Evolutionary conservation across 2,797 vertebrate genomes (phyloP), one percentile per base, ranked within the genome.

Genomic region (Labeo calbasu): DNA sequence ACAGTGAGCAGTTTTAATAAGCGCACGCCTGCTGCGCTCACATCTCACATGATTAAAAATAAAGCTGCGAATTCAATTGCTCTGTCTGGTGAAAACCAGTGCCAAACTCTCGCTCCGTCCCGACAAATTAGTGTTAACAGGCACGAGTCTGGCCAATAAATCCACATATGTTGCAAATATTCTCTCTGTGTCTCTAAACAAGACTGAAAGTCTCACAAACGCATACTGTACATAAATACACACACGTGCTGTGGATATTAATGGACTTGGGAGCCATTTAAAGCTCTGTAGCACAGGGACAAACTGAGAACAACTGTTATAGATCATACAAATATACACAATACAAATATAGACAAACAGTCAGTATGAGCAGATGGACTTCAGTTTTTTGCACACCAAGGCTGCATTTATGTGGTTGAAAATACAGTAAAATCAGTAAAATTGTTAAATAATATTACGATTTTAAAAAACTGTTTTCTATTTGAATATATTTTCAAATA

Each of bases 111-210:
- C 43, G 8, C 66, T 81, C 53, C 71, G 48, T 68, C 28, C 36
- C 2, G 57, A 82, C 80, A 82, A 73, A 82, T 82, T 72, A 73
- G 43, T 50, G 69, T n/a, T 82, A 73, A 82, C 59, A 73, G 68
- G 68, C 69, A 63, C 25, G 5, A 72, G 80, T 82, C 80, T 82
- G 69, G 69, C 80, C 55, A 50, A 51, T 51, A 82, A 82, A 82
- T 48, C 25, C 55, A 59, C 68, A 57, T 23, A n/a, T 63, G 69
- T 17, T 50, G 23, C 51, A 70, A 57, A 70, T 70, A 59, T 12
- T 69, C 77, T 25, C 15, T 51, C 23, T 1, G 17, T 14, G 40
- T 48, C 40, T 25, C 7, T 48, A 28, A 21, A 50, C 5, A 0
- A 11, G 46, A 23, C 43, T 66, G 23, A 50, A 32, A 66, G 43